Conservation (phyloP, 1,140 invertebrate genomes). For the Zophobas morio region DNA sequence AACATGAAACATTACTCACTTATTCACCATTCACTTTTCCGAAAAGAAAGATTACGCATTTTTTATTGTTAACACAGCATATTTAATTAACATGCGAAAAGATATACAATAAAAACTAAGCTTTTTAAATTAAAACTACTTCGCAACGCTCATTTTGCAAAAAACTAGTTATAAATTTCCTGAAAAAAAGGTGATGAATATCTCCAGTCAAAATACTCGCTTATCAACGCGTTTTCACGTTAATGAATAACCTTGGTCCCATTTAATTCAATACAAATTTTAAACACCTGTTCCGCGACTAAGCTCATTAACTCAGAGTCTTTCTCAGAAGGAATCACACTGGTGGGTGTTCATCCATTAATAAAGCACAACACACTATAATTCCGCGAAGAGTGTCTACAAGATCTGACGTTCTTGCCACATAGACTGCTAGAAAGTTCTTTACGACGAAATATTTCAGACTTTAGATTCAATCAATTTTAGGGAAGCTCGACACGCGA, state of each 20-base stretch:
- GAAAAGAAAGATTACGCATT: slow-evolving; percentile 14
- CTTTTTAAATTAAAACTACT: no score
- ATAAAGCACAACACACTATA: background rate
- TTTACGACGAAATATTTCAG: no score
- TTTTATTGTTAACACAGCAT: background rate
- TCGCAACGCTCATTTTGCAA: no score
- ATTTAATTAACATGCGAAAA: no score
- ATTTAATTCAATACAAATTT: slow-evolving; percentile 12
- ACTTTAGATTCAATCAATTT: no score
- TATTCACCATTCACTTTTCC: background rate
- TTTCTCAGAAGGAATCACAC: background rate
- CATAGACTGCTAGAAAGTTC: no score
- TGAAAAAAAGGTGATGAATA: no score
- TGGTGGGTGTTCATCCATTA: background rate
- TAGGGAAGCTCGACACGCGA: no score
- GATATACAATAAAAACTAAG: no score
- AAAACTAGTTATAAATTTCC: no score
- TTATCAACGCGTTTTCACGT: slow-evolving; percentile 5
- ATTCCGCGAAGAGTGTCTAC: no score
- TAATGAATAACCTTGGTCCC: slow-evolving; percentile 10
- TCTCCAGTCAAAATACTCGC: background rate
- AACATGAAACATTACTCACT: background rate
- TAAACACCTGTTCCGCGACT: slow-evolving; percentile 1
- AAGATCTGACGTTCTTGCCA: no score
- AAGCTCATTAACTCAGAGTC: background rate